phyloP scores from a whole-genome alignment of 2,113 vertebrate species.

The Camelus bactrianus region DNA sequence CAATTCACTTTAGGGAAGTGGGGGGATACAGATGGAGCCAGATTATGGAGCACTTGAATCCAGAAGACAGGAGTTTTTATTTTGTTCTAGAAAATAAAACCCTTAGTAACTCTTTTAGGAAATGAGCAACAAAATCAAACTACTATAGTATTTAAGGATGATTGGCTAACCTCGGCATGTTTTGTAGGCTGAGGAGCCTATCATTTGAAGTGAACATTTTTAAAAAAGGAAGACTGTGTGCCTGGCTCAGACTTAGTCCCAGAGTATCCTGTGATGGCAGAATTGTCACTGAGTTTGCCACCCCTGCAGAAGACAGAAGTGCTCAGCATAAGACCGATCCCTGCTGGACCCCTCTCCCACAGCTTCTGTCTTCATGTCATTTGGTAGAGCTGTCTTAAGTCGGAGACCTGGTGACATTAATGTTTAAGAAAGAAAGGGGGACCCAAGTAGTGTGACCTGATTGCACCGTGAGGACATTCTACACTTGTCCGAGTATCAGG shows the following conservation, averaged over 20 bases:
- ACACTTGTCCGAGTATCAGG: background rate
- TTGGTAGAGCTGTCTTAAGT: background rate
- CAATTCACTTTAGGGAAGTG: background rate
- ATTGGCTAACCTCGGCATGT: background rate
- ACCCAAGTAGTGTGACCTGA: background rate
- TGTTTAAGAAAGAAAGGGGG: conserved; percentile 57
- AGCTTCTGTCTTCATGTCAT: background rate
- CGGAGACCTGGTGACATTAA: conserved; percentile 40
- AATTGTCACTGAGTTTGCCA: background rate
- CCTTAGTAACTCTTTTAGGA: background rate
- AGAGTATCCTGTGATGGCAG: background rate
- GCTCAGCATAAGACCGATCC: background rate
- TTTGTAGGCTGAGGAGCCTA: background rate
- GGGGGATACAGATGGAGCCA: background rate
- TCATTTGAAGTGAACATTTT: conserved; percentile 14
- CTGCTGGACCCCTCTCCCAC: background rate
- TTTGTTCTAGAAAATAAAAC: conserved; percentile 37
- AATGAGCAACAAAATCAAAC: background rate
- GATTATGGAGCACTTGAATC: background rate
- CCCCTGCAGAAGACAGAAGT: background rate
- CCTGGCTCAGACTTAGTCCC: background rate
- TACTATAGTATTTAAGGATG: background rate
- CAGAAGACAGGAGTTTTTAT: background rate
- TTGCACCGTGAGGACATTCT: background rate
- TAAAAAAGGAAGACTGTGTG: background rate